These are phyloP conservation scores for Circaetus gallicus DNA, from an alignment of 2,113 vertebrate genomes.

Conservation along the genomic window DNA sequence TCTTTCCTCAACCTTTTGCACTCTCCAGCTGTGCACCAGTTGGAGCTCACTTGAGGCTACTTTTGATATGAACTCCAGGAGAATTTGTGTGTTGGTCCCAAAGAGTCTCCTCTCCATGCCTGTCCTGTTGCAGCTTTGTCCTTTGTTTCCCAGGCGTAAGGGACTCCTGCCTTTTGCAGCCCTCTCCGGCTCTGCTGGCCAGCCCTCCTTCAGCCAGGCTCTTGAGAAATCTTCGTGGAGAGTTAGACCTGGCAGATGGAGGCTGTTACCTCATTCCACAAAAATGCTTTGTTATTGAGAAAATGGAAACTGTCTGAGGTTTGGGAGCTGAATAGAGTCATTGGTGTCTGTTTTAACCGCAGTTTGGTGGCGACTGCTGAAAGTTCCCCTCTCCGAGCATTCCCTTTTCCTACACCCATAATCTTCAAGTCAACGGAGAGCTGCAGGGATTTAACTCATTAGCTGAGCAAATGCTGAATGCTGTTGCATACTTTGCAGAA, in stretches of 20 bases:
- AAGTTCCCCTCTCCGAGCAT: slow-evolving; percentile 16
- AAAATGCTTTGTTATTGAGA: slow-evolving; percentile 83
- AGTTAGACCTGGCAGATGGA: slow-evolving; percentile 70
- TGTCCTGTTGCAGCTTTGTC: not conserved
- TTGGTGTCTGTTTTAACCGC: slow-evolving; percentile 70
- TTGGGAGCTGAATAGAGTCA: slow-evolving; percentile 67
- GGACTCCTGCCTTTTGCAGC: not conserved
- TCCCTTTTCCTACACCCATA: slow-evolving; percentile 53
- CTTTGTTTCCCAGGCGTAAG: not conserved
- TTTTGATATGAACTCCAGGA: not conserved
- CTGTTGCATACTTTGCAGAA: not conserved
- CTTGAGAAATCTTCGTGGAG: slow-evolving; percentile 44
- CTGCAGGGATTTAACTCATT: slow-evolving; percentile 17
- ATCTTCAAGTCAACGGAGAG: slow-evolving; percentile 30
- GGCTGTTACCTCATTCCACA: slow-evolving; percentile 77
- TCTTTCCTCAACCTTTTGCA: not conserved
- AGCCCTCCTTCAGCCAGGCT: not conserved
- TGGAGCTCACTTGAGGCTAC: not conserved
- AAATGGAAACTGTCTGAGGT: slow-evolving; percentile 82
- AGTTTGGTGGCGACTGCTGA: slow-evolving; percentile 31
- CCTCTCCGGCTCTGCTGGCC: not conserved
- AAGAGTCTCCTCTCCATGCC: not conserved
- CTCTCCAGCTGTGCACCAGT: not conserved
- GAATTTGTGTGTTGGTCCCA: not conserved
- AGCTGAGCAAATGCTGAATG: not conserved